Base-by-base conservation (phyloP, 2,113 vertebrate species). In the Clinocottus analis region DNA sequence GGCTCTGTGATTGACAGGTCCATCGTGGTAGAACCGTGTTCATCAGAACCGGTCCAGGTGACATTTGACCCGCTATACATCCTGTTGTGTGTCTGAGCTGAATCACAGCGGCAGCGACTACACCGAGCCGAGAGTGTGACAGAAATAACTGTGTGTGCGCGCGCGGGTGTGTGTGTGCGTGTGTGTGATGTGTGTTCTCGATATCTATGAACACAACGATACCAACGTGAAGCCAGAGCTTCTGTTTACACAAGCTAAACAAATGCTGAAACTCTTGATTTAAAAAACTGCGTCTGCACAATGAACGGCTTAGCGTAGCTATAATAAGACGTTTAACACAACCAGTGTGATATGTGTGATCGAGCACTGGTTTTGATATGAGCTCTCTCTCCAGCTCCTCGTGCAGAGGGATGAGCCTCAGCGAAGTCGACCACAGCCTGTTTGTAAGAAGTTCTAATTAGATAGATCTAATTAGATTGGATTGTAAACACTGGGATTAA, bases 11-110 rank as follows among this genome's bases (percentile, higher is more conserved):
- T 80, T 91, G 93, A 94, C 92, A 81, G 85, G 82, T 82, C 68
- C 88, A 79, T 79, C 75, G 88, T 91, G 91, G 93, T 91, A 91
- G 85, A 93, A 94, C 90, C 87, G n/a, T 85, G 87, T 85, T 81
- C 89, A 79, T 89, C 84, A 73, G 87, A 89, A 90, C 65, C 63
- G 63, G 82, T 67, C 70, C 64, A 77, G 82, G 85, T 91, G 87
- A 90, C 88, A 84, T 75, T 82, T 89, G 86, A 88, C 89, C 89
- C 75, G 35, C 82, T 71, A 79, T 79, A 78, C 74, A 68, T 89
- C 75, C 90, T 83, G 17, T 25, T 1, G 58, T 81, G 86, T 85
- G 47, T 71, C 49, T 5, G 55, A 39, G 14, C 75, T 14, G 82
- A 74, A 85, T 85, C 77, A 62, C 71, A 88, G 69, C 39, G 79